A percentile compares a stretch with the other conserved stretches of the same genome.
phyloP scores from a whole-genome alignment of 2,113 vertebrate genomes.

The Myiozetetes cayanensis region DNA sequence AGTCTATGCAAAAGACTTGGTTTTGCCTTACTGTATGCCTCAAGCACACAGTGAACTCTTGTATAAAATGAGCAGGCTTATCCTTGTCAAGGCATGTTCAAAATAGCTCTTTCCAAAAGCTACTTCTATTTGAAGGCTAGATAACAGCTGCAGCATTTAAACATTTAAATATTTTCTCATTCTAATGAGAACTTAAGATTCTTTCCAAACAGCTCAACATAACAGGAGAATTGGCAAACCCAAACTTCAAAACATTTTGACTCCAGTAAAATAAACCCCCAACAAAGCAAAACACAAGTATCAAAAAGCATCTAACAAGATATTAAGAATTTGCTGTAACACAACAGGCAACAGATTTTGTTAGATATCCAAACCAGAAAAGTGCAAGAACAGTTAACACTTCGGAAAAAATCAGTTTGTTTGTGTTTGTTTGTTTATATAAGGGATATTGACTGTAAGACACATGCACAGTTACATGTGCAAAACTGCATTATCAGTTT shows the following conservation, averaged over 20 bases:
- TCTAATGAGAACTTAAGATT: slow-evolving; percentile 34
- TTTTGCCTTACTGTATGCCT: background rate
- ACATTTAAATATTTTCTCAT: slow-evolving; percentile 37
- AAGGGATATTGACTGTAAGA: background rate
- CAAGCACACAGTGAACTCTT: background rate
- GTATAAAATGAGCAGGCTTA: background rate
- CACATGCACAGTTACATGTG: background rate
- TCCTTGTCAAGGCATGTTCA: slow-evolving; percentile 31
- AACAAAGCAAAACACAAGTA: background rate
- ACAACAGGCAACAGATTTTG: background rate
- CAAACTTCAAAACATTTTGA: slow-evolving; percentile 23
- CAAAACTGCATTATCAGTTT: background rate
- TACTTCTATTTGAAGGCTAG: background rate
- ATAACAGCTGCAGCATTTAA: slow-evolving; percentile 28
- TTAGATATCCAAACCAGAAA: background rate
- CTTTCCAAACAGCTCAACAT: slow-evolving; percentile 11
- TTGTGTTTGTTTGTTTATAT: background rate
- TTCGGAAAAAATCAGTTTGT: background rate
- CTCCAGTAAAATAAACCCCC: background rate
- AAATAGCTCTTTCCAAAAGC: slow-evolving; percentile 14
- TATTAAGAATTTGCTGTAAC: background rate
- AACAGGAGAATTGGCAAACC: background rate
- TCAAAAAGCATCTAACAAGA: background rate
- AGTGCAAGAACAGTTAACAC: background rate
- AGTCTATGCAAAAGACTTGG: background rate